Conservation (phyloP, 1,140 invertebrate genomes). For the Belonocnema kinseyi region DNA sequence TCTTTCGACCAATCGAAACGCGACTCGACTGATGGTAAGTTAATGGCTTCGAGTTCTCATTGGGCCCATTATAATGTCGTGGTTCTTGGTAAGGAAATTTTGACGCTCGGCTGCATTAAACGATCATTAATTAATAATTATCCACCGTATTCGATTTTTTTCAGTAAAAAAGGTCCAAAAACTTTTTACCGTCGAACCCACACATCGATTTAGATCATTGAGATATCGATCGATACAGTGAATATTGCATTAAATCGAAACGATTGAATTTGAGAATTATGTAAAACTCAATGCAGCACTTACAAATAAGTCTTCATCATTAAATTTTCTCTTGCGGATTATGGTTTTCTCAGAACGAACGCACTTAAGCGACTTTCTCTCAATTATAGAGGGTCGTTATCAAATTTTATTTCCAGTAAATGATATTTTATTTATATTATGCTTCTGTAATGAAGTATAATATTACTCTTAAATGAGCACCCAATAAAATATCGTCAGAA, state of each 20-base stretch:
- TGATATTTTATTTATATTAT: slow-evolving; percentile 7
- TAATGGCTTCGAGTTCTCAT: slow-evolving; percentile 49
- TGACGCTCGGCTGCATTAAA: slow-evolving; percentile 34
- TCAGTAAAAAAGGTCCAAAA: too few relatives aligned
- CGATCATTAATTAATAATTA: slow-evolving; percentile 52
- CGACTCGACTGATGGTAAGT: slow-evolving; percentile 30
- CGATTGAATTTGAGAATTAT: slow-evolving; percentile 16
- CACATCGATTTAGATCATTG: background rate
- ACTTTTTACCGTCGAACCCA: background rate
- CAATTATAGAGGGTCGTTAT: slow-evolving; percentile 20
- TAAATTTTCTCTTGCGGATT: slow-evolving; percentile 9
- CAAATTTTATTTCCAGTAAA: slow-evolving; percentile 27
- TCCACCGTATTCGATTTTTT: background rate
- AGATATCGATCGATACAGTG: background rate
- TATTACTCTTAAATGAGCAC: background rate
- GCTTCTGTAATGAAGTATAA: slow-evolving; percentile 12
- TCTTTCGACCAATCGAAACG: slow-evolving; percentile 16
- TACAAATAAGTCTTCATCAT: slow-evolving; percentile 13
- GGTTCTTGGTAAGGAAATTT: slow-evolving; percentile 24
- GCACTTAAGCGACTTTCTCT: slow-evolving; percentile 9
- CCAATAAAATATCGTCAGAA: background rate
- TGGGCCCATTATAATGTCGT: slow-evolving; percentile 50
- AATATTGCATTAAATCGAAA: background rate
- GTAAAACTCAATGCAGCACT: slow-evolving; percentile 1
- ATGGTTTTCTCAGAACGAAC: slow-evolving; percentile 9